Evolutionary conservation across 2,113 vertebrate genomes (phyloP).

Genomic region (Mus spicilegus): DNA sequence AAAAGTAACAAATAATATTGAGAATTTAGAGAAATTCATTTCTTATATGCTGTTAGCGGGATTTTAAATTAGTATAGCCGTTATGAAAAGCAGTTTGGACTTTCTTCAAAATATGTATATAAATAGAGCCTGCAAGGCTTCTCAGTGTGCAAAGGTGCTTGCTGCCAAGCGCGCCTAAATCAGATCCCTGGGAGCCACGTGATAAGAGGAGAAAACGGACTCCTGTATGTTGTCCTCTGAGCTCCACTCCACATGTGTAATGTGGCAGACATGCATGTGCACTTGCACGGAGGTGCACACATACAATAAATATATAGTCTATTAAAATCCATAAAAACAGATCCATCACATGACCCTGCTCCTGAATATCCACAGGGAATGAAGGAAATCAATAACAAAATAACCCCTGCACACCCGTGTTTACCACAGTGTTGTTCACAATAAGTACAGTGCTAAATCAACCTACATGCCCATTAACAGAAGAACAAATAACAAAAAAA

Average conservation of each 20-base stretch:
- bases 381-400: background rate
- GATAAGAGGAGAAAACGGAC: background rate
- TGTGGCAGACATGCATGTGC: background rate
- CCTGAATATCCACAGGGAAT: background rate
- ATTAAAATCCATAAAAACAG: background rate
- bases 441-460: background rate
- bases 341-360: background rate
- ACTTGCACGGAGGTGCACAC: background rate
- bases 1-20: background rate
- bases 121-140: background rate
- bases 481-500: background rate
- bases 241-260: background rate
- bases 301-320: background rate
- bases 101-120: background rate
- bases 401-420: background rate
- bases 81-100: background rate
- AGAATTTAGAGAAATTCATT: background rate
- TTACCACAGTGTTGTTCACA: background rate
- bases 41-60: background rate
- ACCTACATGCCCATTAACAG: background rate
- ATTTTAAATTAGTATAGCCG: background rate
- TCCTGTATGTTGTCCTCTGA: background rate
- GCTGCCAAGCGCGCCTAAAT: background rate
- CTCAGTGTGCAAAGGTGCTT: background rate
- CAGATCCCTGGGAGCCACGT: background rate